Evolutionary conservation across 1,140 invertebrate genomes (phyloP).

Genomic region (Polypedilum pembai): DNA sequence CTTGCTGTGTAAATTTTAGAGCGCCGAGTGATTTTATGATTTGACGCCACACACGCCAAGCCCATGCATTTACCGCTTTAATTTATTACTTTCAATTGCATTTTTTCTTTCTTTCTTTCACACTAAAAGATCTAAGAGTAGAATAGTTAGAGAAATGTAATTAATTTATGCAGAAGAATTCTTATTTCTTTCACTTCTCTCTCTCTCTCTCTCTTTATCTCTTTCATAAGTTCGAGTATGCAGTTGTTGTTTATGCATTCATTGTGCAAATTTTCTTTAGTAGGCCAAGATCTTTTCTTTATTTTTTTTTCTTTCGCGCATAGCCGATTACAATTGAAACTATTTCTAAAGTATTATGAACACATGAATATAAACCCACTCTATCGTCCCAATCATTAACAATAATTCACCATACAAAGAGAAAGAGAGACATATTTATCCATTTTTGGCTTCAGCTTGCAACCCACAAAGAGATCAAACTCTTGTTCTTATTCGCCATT

Average conservation of each 20-base stretch:
- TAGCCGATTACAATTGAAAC: neutral
- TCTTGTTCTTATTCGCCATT: neutral
- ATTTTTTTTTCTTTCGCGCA: neutral
- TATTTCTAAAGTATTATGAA: neutral
- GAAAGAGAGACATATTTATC: neutral
- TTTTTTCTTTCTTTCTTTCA: neutral
- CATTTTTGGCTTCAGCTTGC: neutral
- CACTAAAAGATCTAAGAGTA: neutral
- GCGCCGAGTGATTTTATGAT: neutral
- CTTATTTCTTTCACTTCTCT: no score
- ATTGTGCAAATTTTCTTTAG: neutral
- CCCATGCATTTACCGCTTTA: conserved; percentile 10
- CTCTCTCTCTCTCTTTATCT: neutral
- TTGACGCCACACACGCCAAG: conserved; percentile 15
- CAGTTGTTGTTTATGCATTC: neutral
- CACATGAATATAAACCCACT: neutral
- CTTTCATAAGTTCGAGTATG: neutral
- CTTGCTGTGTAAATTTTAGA: neutral
- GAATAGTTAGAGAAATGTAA: neutral
- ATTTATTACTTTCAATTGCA: conserved; percentile 19
- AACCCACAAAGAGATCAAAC: neutral
- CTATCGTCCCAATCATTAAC: neutral
- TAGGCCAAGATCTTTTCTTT: neutral
- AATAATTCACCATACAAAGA: neutral
- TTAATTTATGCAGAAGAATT: conserved; percentile 19